Evolutionary conservation across 2,888 invertebrate genomes (phyloP).

Genomic region (Colletes collaris): DNA sequence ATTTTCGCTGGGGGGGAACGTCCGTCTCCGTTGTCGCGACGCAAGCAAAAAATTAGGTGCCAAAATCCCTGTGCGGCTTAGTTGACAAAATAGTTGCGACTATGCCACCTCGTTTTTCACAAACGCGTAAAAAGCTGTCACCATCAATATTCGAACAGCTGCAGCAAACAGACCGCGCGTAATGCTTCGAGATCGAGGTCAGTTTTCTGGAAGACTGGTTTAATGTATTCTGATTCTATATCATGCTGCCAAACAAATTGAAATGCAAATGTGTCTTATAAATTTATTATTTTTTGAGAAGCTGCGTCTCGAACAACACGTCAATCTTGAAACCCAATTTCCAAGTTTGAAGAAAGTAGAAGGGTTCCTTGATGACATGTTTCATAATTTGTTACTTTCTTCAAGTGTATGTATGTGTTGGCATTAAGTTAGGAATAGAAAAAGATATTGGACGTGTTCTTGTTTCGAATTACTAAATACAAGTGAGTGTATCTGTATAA

Average conservation of each 20-base stretch:
- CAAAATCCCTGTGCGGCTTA: constrained; percentile 66
- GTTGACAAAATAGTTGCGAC: constrained; percentile 61
- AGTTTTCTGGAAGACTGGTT: constrained; percentile 77
- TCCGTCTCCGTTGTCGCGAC: constrained; percentile 29
- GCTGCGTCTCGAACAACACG: too few species aligned
- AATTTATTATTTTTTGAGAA: not conserved
- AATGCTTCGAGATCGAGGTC: constrained; percentile 63
- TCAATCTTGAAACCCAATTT: too few species aligned
- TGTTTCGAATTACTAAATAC: too few species aligned
- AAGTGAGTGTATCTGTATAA: too few species aligned
- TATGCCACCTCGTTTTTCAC: constrained; percentile 34
- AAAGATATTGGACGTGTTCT: too few species aligned
- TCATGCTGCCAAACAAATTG: too few species aligned
- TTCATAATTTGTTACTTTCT: too few species aligned
- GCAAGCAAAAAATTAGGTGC: constrained; percentile 67
- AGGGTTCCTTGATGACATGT: too few species aligned
- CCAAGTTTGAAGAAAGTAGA: too few species aligned
- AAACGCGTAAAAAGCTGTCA: constrained; percentile 49
- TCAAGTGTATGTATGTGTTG: too few species aligned
- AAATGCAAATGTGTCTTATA: not conserved
- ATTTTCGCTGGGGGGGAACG: constrained; percentile 17
- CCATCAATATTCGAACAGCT: constrained; percentile 70
- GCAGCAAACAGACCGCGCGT: constrained; percentile 70
- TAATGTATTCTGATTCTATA: not conserved
- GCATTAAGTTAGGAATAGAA: too few species aligned